Evolutionary conservation across 2,888 invertebrate species (phyloP).

Genomic region (Entomobrya multifasciata): DNA sequence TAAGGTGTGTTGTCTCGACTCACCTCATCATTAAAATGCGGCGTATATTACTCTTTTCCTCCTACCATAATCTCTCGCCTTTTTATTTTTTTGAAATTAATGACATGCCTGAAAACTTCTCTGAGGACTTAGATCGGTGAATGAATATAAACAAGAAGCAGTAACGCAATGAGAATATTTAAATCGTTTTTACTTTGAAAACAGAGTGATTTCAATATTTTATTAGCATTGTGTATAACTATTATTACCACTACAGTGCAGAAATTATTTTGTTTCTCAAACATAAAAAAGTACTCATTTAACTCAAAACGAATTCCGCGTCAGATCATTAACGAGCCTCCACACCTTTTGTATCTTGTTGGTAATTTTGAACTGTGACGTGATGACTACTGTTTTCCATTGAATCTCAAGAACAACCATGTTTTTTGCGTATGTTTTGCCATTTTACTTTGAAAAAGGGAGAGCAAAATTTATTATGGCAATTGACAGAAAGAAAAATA

Average conservation of each 20-base stretch:
- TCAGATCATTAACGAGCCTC: slow-evolving; percentile 60
- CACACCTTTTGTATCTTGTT: slow-evolving; percentile 51
- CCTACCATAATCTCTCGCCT: not conserved
- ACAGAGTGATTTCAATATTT: too few species aligned
- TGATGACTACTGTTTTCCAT: slow-evolving; percentile 60
- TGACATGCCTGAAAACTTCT: slow-evolving; percentile 41
- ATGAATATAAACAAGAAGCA: too few species aligned
- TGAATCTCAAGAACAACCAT: too few species aligned
- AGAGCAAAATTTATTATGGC: not conserved
- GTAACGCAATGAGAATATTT: too few species aligned
- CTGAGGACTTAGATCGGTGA: not conserved
- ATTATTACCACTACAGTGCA: not conserved
- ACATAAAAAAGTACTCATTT: slow-evolving; percentile 35
- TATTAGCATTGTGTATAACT: slow-evolving; percentile 28
- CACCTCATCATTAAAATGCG: slow-evolving; percentile 1
- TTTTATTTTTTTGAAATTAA: slow-evolving; percentile 35
- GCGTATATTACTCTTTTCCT: not conserved
- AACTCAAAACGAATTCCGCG: slow-evolving; percentile 46
- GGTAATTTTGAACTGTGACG: not conserved
- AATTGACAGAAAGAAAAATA: slow-evolving; percentile 16
- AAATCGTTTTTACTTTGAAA: too few species aligned
- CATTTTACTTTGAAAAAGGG: too few species aligned
- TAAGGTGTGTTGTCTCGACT: slow-evolving; percentile 61
- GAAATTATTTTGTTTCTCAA: not conserved
- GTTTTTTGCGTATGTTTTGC: too few species aligned